Percentiles rank a stretch among this genome's conserved stretches.
Evolutionary conservation across 2,797 vertebrate species (phyloP).

Genomic region (Huso huso): DNA sequence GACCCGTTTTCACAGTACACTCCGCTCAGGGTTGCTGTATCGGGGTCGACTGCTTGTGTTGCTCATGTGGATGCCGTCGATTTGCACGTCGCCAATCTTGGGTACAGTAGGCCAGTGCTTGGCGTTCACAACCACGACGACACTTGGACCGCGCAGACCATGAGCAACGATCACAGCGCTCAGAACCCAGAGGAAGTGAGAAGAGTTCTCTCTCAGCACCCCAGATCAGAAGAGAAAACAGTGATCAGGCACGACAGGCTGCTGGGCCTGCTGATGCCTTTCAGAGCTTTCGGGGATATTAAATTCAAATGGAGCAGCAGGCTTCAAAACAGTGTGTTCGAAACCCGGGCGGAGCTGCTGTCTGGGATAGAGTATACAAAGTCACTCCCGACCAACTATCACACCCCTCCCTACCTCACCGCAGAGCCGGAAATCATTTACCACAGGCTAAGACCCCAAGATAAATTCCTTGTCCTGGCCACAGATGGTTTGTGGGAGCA

Average conservation of each 20-base stretch:
- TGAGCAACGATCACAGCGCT: slow-evolving; percentile 51
- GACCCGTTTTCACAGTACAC: slow-evolving; percentile 29
- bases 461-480: slow-evolving; percentile 53
- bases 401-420: slow-evolving; percentile 52
- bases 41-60: slow-evolving; percentile 48
- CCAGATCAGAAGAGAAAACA: slow-evolving; percentile 31
- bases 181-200: slow-evolving; percentile 47
- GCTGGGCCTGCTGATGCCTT: slow-evolving; percentile 51
- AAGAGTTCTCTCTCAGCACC: slow-evolving; percentile 46
- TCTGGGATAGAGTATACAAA: slow-evolving; percentile 23
- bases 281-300: slow-evolving; percentile 49
- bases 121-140: slow-evolving; percentile 40
- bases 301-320: slow-evolving; percentile 51
- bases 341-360: slow-evolving; percentile 29
- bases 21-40: slow-evolving; percentile 47
- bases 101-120: slow-evolving; percentile 50
- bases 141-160: slow-evolving; percentile 36
- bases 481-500: slow-evolving; percentile 53
- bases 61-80: slow-evolving; percentile 35
- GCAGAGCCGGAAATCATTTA: slow-evolving; percentile 42
- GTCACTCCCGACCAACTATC: slow-evolving; percentile 31
- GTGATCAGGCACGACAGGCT: slow-evolving; percentile 43
- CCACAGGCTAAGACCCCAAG: slow-evolving; percentile 34
- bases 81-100: slow-evolving; percentile 49
- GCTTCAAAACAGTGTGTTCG: slow-evolving; percentile 37